These are phyloP conservation scores for Frieseomelitta varia DNA, from an alignment of 1,140 invertebrate species.

Conservation along the genomic window DNA sequence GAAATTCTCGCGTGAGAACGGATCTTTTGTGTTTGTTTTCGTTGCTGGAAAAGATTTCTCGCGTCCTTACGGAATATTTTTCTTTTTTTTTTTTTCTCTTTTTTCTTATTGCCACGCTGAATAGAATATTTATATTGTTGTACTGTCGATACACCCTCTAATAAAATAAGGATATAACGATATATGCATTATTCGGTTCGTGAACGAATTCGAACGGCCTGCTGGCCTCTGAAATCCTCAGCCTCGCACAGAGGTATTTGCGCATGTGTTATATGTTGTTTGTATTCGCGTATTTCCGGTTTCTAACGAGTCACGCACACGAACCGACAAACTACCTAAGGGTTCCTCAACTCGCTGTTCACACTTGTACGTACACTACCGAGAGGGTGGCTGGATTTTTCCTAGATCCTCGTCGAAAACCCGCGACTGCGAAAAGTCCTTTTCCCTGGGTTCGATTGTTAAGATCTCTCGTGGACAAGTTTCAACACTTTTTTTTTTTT, in stretches of 20 bases:
- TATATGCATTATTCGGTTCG: conserved; percentile 4
- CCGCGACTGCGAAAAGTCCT: conserved; percentile 14
- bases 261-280: conserved; percentile 8
- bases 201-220: conserved; percentile 33
- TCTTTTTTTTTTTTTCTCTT: too few relatives aligned
- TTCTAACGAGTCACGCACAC: conserved; percentile 17
- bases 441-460: not conserved
- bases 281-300: conserved; percentile 4
- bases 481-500: not conserved
- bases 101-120: not conserved
- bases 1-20: too few relatives aligned
- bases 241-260: not conserved
- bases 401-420: conserved; percentile 65
- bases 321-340: conserved; percentile 58
- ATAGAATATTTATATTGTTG: not conserved
- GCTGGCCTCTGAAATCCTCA: not conserved
- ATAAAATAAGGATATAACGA: conserved; percentile 33
- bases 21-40: too few relatives aligned
- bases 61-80: too few relatives aligned
- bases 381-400: conserved; percentile 74
- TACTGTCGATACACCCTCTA: not conserved
- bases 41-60: too few relatives aligned
- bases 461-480: not conserved
- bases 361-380: conserved; percentile 67
- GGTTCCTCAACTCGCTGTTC: conserved; percentile 70